Evolutionary conservation across 92 coral and sea anemone species (phyloP).

Genomic region (Desmophyllum pertusum): DNA sequence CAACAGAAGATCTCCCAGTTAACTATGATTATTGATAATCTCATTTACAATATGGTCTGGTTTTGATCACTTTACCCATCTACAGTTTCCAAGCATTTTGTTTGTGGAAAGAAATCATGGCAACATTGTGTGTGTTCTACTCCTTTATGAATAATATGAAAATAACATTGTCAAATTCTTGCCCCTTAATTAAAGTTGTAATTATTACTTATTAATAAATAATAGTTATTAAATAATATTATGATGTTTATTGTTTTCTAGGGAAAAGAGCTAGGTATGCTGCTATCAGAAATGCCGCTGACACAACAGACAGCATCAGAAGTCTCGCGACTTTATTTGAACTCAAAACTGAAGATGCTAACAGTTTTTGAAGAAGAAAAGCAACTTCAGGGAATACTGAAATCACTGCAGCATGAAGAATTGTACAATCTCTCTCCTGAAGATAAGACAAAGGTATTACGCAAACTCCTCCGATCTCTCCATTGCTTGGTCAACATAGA

Average conservation of each 20-base stretch:
- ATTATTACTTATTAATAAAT: background rate
- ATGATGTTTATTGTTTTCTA: background rate
- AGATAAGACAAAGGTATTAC: constrained; percentile 69
- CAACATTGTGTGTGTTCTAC: too few species aligned
- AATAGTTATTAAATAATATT: background rate
- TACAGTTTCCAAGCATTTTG: background rate
- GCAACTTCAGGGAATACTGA: constrained; percentile 36
- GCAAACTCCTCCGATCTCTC: background rate
- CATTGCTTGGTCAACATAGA: background rate
- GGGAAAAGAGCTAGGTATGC: constrained; percentile 63
- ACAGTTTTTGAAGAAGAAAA: constrained; percentile 22
- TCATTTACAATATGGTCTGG: background rate
- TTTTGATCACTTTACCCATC: background rate
- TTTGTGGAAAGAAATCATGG: too few species aligned
- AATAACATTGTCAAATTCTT: too few species aligned
- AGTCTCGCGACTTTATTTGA: constrained; percentile 76
- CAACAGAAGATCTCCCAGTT: too few species aligned
- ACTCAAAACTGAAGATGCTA: constrained; percentile 30
- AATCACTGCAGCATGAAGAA: constrained; percentile 58
- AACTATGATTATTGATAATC: too few species aligned
- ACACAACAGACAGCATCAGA: constrained; percentile 79
- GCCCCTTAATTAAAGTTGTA: too few species aligned
- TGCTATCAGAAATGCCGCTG: constrained; percentile 71
- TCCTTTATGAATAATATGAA: too few species aligned
- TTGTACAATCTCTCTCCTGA: constrained; percentile 54